A percentile compares a stretch with the other conserved stretches of the same genome.
These are phyloP conservation scores for Octodonta nipae DNA, from an alignment of 2,888 invertebrate genomes.

Conservation along the genomic window DNA sequence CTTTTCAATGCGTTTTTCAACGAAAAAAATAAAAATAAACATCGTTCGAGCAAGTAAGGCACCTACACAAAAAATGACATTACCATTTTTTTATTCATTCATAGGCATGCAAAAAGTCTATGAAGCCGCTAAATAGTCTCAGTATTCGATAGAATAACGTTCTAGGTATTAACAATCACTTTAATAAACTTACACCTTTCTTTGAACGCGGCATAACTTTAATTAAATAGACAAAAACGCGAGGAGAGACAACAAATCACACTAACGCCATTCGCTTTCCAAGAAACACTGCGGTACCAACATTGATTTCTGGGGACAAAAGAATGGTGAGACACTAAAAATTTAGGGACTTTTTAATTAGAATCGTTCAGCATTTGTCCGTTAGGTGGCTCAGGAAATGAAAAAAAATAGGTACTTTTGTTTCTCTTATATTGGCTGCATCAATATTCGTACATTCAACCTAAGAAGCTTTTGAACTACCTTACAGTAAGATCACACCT, in stretches of 20 bases:
- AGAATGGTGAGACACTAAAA: slow-evolving; percentile 33
- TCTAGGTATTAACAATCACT: slow-evolving; percentile 16
- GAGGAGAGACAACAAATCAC: slow-evolving; percentile 22
- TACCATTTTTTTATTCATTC: slow-evolving; percentile 30
- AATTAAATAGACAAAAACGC: slow-evolving; percentile 16
- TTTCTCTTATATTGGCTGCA: too few relatives aligned
- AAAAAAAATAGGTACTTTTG: too few relatives aligned
- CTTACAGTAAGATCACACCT: too few relatives aligned
- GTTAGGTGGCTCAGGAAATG: slow-evolving; percentile 7
- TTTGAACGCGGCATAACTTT: slow-evolving; percentile 35
- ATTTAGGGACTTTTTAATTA: slow-evolving; percentile 32
- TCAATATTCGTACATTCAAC: too few relatives aligned
- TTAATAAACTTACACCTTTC: slow-evolving; percentile 32
- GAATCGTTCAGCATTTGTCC: slow-evolving; percentile 9
- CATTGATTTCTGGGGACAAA: slow-evolving; percentile 37
- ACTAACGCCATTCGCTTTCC: slow-evolving; percentile 30
- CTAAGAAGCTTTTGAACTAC: too few relatives aligned
- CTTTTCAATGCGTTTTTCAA: too few relatives aligned
- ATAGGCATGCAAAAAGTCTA: slow-evolving; percentile 23
- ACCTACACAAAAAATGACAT: slow-evolving; percentile 31
- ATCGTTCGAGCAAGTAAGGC: slow-evolving; percentile 21
- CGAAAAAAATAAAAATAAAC: slow-evolving; percentile 24
- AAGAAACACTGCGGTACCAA: slow-evolving; percentile 32
- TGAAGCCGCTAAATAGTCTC: slow-evolving; percentile 16
- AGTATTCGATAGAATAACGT: slow-evolving; percentile 13